Conservation (phyloP, 2,797 vertebrate genomes). For the Pristis pectinata region DNA sequence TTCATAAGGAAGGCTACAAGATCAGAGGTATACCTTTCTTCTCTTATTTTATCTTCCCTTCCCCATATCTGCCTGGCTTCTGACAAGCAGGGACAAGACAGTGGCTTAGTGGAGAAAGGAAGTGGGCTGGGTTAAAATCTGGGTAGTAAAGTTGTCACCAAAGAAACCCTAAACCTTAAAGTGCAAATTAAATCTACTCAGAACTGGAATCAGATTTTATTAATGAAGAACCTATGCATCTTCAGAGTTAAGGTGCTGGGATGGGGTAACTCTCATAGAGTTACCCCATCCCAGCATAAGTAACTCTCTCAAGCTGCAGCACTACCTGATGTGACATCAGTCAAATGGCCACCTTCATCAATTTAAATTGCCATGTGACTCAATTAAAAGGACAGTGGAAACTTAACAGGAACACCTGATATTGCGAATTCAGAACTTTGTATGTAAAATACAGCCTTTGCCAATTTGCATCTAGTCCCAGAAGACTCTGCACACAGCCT, state of each 20-base stretch:
- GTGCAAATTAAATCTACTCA: not conserved
- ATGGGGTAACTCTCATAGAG: too few species aligned
- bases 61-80: not conserved
- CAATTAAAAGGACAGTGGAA: not conserved
- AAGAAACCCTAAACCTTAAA: not conserved
- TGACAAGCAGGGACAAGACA: not conserved
- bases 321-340: too few species aligned
- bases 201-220: not conserved
- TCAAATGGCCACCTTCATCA: too few species aligned
- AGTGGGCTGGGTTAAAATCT: not conserved
- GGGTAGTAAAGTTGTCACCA: not conserved
- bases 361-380: not conserved
- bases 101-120: not conserved
- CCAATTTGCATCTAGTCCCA: conserved; percentile 5
- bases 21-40: not conserved
- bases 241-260: not conserved
- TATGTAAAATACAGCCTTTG: not conserved
- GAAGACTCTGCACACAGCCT: not conserved
- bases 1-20: not conserved
- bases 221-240: not conserved
- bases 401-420: not conserved
- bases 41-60: not conserved
- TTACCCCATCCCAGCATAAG: too few species aligned
- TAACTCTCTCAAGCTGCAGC: not conserved
- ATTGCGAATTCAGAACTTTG: not conserved